A percentile compares a stretch with the other conserved stretches of the same genome.
These are phyloP conservation scores for Macrostomum lignano DNA, from an alignment of 1,140 invertebrate genomes.

Conservation along the genomic window DNA sequence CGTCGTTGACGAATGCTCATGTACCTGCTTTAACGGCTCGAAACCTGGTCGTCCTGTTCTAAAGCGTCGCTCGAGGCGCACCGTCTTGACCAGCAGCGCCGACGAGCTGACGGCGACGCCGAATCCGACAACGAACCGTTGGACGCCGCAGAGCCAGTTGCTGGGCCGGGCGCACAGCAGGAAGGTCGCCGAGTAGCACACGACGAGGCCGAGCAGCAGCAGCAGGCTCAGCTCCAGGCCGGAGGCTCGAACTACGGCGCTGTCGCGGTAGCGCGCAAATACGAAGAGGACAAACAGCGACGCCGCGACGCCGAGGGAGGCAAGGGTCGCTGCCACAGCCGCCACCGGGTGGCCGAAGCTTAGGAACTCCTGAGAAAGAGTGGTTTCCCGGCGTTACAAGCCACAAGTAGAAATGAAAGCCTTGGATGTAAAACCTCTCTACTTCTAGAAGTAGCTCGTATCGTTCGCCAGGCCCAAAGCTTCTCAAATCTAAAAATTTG, in stretches of 20 bases:
- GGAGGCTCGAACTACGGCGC: conserved; percentile 32
- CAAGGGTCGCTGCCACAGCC: neutral
- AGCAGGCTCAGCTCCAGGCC: conserved; percentile 10
- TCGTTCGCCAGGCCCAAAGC: too few relatives aligned
- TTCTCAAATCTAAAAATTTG: too few relatives aligned
- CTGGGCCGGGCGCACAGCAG: conserved; percentile 30
- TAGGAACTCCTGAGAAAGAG: conserved; percentile 1
- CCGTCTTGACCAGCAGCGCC: conserved; percentile 46
- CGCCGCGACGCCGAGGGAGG: too few relatives aligned
- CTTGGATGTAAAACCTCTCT: too few relatives aligned
- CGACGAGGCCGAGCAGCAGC: conserved; percentile 12
- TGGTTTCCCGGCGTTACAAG: too few relatives aligned
- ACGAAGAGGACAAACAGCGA: too few relatives aligned
- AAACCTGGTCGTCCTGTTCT: conserved; percentile 45
- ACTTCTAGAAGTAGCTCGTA: too few relatives aligned
- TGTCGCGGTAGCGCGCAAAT: conserved; percentile 1
- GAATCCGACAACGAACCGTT: conserved; percentile 38
- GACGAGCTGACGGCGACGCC: conserved; percentile 43
- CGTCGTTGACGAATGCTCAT: too few relatives aligned
- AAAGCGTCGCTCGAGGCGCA: conserved; percentile 44
- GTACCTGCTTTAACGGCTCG: conserved; percentile 56
- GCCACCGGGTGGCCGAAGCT: neutral
- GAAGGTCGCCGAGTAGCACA: conserved; percentile 22
- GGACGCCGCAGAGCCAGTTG: conserved; percentile 33
- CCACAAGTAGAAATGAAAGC: too few relatives aligned